phyloP scores from a whole-genome alignment of 1,140 invertebrate species.

The Tribolium castaneum region DNA sequence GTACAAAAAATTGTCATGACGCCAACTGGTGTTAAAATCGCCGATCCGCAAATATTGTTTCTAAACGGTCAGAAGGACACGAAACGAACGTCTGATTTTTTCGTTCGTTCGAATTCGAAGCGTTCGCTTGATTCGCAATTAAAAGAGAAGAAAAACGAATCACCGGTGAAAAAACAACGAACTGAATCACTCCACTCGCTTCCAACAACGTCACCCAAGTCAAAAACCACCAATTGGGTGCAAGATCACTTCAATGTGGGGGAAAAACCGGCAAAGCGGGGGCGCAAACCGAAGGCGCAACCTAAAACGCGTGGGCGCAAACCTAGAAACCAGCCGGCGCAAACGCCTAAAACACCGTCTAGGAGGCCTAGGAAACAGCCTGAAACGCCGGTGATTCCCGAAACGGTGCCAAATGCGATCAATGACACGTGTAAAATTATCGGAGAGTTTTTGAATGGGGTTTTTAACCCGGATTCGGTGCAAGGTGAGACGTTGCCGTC shows the following conservation, averaged over 20 bases:
- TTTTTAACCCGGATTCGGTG: background rate
- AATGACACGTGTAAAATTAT: background rate
- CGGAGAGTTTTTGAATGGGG: background rate
- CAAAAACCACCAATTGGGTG: no score
- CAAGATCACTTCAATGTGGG: no score
- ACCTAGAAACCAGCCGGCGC: no score
- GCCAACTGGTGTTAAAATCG: background rate
- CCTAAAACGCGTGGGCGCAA: no score
- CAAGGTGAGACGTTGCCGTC: no score
- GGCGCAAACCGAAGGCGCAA: no score
- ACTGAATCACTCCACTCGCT: no score
- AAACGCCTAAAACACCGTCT: no score
- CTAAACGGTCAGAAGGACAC: background rate
- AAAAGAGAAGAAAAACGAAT: background rate
- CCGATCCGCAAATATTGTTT: background rate
- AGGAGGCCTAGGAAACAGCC: background rate
- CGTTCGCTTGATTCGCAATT: background rate
- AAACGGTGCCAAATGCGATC: background rate
- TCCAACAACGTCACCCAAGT: no score
- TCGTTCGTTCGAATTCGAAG: no score
- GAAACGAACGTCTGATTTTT: background rate
- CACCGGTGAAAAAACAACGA: no score
- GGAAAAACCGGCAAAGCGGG: no score
- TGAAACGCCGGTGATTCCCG: background rate
- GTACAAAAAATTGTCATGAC: background rate